These are phyloP conservation scores for Eulimnadia texana DNA, from an alignment of 1,140 invertebrate species.

Conservation along the genomic window DNA sequence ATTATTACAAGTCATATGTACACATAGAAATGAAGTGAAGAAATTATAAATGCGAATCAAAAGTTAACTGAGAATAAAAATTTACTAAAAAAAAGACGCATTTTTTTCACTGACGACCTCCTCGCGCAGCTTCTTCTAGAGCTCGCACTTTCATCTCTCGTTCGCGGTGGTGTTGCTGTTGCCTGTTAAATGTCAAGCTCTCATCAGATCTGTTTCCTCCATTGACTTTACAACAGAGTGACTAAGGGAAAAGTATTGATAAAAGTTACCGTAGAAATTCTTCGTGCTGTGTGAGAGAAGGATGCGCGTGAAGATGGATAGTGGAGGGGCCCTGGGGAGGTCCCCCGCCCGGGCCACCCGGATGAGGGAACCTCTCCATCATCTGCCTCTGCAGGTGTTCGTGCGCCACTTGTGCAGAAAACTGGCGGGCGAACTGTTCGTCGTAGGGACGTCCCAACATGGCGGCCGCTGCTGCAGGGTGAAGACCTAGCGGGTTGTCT, in stretches of 20 bases:
- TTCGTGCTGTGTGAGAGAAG: conserved; percentile 49
- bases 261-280: conserved; percentile 65
- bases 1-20: too few relatives aligned
- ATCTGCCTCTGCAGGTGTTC: conserved; percentile 67
- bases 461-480: conserved; percentile 56
- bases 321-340: conserved; percentile 8
- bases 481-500: conserved; percentile 36
- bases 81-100: neutral
- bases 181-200: conserved; percentile 36
- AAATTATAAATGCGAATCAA: neutral
- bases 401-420: conserved; percentile 48
- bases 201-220: neutral
- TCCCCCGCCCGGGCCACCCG: conserved; percentile 30
- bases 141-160: conserved; percentile 68
- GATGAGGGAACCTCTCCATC: conserved; percentile 49
- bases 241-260: conserved; percentile 15
- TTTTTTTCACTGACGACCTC: conserved; percentile 27
- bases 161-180: conserved; percentile 52
- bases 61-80: neutral
- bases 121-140: conserved; percentile 66
- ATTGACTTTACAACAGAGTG: conserved; percentile 7
- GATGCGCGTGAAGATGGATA: conserved; percentile 14
- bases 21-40: neutral
- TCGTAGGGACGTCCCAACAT: conserved; percentile 57
- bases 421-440: conserved; percentile 54